Percentiles rank a stretch among this genome's conserved stretches.
Evolutionary conservation across 2,113 vertebrate species (phyloP).

Genomic region (Microtus richardsoni): DNA sequence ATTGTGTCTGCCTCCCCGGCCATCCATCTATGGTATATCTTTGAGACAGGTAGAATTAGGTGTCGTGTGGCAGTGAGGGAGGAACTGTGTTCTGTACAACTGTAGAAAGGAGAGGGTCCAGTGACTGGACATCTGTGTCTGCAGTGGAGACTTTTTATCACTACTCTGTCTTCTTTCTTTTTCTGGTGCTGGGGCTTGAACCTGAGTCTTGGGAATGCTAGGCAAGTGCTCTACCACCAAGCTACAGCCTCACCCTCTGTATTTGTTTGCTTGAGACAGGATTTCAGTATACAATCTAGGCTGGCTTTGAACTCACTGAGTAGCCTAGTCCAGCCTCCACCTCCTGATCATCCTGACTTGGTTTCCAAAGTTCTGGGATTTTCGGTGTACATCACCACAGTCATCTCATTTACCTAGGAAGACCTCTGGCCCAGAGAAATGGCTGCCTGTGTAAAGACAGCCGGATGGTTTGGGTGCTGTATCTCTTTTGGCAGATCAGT

Average conservation of each 20-base stretch:
- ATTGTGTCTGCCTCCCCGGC: background rate
- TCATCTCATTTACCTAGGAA: background rate
- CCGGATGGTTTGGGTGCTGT: background rate
- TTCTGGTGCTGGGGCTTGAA: background rate
- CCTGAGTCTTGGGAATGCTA: background rate
- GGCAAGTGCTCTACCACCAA: background rate
- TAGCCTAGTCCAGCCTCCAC: background rate
- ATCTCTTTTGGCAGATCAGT: background rate
- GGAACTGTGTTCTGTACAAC: background rate
- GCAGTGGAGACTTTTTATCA: background rate
- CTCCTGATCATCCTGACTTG: background rate
- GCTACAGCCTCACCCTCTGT: background rate
- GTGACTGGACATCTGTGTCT: background rate
- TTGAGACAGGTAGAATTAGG: background rate
- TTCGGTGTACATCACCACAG: too few species aligned
- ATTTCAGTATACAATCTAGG: background rate
- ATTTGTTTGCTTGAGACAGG: background rate
- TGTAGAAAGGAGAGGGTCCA: background rate
- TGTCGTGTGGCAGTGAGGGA: background rate
- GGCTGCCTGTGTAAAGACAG: background rate
- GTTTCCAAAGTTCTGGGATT: background rate
- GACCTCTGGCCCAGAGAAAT: background rate
- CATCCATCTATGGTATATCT: background rate
- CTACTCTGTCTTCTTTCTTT: background rate
- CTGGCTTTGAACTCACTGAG: background rate